Conservation (phyloP, 1,140 invertebrate genomes). For the Rhyacophila brunnea region DNA sequence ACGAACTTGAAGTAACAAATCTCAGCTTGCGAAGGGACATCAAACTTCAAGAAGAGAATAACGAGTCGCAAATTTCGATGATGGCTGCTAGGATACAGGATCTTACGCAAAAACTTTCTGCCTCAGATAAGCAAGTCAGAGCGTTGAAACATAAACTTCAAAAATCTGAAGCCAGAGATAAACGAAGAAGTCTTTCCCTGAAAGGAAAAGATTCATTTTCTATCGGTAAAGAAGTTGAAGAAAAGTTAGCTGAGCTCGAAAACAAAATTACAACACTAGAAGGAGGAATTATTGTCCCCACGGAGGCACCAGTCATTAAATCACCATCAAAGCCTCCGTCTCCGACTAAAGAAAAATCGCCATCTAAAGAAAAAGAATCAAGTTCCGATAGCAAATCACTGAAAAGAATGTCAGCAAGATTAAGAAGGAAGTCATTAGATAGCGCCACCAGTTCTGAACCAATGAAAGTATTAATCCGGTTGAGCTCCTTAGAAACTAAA, state of each 20-base stretch:
- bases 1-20: constrained; percentile 74
- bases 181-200: constrained; percentile 75
- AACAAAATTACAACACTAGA: constrained; percentile 70
- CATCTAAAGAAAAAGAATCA: constrained; percentile 51
- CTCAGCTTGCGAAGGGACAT: constrained; percentile 72
- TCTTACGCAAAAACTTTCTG: constrained; percentile 74
- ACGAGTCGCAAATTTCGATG: constrained; percentile 71
- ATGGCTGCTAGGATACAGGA: constrained; percentile 85
- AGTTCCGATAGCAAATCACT: constrained; percentile 53
- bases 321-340: constrained; percentile 52
- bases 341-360: constrained; percentile 52
- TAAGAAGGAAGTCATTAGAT: constrained; percentile 72
- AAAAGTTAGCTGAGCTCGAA: constrained; percentile 77
- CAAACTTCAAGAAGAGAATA: constrained; percentile 65
- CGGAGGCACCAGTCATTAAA: constrained; percentile 46
- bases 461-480: constrained; percentile 72
- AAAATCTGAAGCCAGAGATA: constrained; percentile 74
- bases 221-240: constrained; percentile 78
- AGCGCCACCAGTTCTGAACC: constrained; percentile 74
- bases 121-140: constrained; percentile 80
- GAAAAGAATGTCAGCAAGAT: constrained; percentile 51
- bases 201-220: constrained; percentile 78
- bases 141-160: constrained; percentile 75
- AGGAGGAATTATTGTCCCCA: constrained; percentile 40
- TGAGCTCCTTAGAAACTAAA: constrained; percentile 73